Conservation (phyloP, 2,113 vertebrate species). For the zebrafish (Danio rerio) region GRCz12tu NC_133193.1:21338001-21338500, state of each 20-base stretch:
- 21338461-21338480: too few relatives aligned
- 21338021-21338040: conserved; percentile 83
- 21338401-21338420: too few relatives aligned
- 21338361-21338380: too few relatives aligned
- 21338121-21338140: conserved; percentile 24
- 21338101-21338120: conserved; percentile 49
- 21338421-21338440: too few relatives aligned
- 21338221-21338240: neutral
- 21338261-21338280: too few relatives aligned
- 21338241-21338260: neutral
- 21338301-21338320: too few relatives aligned
- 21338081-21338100: conserved; percentile 58
- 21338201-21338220: neutral
- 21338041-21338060: conserved; percentile 75
- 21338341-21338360: too few relatives aligned
- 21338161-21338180: neutral
- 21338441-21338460: too few relatives aligned
- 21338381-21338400: too few relatives aligned
- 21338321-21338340: too few relatives aligned
- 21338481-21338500: too few relatives aligned
- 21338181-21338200: neutral
- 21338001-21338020: conserved; percentile 86
- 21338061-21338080: conserved; percentile 80
- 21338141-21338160: neutral
- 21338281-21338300: too few relatives aligned